Conservation (phyloP, 1,140 invertebrate genomes). For the Pemphigus obesinymphae region DNA sequence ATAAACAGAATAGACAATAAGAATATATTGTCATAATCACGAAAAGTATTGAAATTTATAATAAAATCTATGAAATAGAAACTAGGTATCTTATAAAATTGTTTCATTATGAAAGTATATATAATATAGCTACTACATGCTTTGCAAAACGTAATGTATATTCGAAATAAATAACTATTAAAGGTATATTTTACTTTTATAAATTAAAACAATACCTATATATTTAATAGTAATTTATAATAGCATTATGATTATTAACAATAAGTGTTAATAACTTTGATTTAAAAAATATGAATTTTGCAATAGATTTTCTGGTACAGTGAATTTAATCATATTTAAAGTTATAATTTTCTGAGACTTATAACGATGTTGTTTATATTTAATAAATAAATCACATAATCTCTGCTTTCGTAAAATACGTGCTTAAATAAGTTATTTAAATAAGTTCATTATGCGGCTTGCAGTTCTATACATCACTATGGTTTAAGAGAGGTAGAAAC, state of each 20-base stretch:
- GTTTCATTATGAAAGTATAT: too few relatives aligned
- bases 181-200: too few relatives aligned
- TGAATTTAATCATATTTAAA: conserved; percentile 29
- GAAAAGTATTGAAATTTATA: too few relatives aligned
- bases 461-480: conserved; percentile 3
- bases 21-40: too few relatives aligned
- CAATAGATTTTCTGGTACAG: conserved; percentile 4
- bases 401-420: conserved; percentile 30
- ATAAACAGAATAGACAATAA: too few relatives aligned
- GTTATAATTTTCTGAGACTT: conserved; percentile 33
- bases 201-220: too few relatives aligned
- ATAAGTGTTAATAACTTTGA: conserved; percentile 6
- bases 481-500: not conserved
- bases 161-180: too few relatives aligned
- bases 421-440: conserved; percentile 39
- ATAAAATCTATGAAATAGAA: too few relatives aligned
- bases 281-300: conserved; percentile 23
- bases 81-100: too few relatives aligned
- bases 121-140: too few relatives aligned
- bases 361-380: conserved; percentile 28
- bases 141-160: too few relatives aligned
- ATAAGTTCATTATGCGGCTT: conserved; percentile 36
- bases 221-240: too few relatives aligned
- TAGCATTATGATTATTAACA: not conserved
- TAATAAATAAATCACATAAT: conserved; percentile 34